Base-by-base conservation (phyloP, 2,113 vertebrate genomes). In the Apaloderma vittatum region DNA sequence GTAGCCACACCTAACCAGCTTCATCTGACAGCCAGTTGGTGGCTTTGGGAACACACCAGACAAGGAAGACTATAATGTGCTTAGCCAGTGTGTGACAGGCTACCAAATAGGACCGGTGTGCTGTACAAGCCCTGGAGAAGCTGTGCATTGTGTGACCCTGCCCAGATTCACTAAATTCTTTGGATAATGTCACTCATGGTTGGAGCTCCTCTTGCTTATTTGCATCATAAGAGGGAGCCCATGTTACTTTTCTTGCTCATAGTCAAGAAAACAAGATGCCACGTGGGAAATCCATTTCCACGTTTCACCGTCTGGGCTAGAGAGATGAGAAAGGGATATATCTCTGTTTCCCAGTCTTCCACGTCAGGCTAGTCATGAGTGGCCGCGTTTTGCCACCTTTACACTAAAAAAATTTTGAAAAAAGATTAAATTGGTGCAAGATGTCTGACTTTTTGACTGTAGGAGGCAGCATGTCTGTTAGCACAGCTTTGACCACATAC, bases 231-330 rank as follows among this genome's bases (percentile, higher is more conserved):
- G 55, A 83, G n/a, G 37, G 37, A 90, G 43, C 12, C 36, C 15
- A 2, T 24, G 30, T 24, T 27, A 23, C 1, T 0, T 4, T 10
- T 10, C 20, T 88, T 32, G 26, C 18, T 70, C 43, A 14, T 11
- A 51, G 49, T 34, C n/a, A 48, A 67, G 30, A 51, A 67, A 48
- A 55, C 23, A 17, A 59, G 15, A 7, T 40, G 14, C 6, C 14
- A 17, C 22, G 12, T 9, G 32, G 45, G 27, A 76, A 82, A 82
- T 54, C 16, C 13, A 24, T 58, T 71, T 78, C 43, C 20, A 46
- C 0, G 0, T 65, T 48, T 61, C 24, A 15, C 24, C 61, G 0
- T n/a, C 27, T 51, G 45, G 48, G 30, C 14, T 88, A 43, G 72
- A 63, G 73, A 70, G n/a, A 40, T 18, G 9, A 15, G 17, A 43